A percentile compares a stretch with the other conserved stretches of the same genome.
Conservation (phyloP, 2,113 vertebrate species). For the Catagonus wagneri region DNA sequence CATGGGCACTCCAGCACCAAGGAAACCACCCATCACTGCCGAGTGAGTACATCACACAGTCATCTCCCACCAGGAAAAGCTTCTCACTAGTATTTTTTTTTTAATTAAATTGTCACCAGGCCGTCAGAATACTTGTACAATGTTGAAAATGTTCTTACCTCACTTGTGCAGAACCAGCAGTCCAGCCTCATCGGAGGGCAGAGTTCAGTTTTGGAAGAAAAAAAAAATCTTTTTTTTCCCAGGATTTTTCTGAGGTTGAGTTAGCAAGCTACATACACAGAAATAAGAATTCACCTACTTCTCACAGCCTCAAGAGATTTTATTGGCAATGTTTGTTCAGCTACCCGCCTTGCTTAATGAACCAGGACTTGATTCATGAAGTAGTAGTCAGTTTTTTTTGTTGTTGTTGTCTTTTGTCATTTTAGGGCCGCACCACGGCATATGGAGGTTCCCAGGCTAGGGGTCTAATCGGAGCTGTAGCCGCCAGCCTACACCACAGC, state of each 20-base stretch:
- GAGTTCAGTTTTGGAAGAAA: neutral
- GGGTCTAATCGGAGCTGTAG: too few relatives aligned
- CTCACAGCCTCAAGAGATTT: neutral
- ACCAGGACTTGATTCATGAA: neutral
- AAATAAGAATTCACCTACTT: neutral
- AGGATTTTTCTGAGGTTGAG: neutral
- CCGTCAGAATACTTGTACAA: neutral
- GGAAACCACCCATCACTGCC: neutral
- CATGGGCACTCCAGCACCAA: fast-evolving
- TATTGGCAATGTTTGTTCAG: neutral
- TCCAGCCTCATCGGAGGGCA: neutral
- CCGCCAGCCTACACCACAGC: too few relatives aligned
- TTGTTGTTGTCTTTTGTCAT: too few relatives aligned
- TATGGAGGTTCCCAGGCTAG: too few relatives aligned
- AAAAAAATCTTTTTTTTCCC: neutral
- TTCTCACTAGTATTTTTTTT: neutral
- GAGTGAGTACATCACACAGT: neutral
- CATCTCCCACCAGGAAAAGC: neutral
- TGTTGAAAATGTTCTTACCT: neutral
- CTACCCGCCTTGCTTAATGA: neutral
- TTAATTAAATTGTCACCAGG: neutral
- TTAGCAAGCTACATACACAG: neutral
- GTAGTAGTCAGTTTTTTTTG: neutral
- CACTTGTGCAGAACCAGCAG: neutral
- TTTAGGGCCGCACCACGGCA: too few relatives aligned